Base-by-base conservation (phyloP, 2,888 invertebrate species). In the Aspidapion aeneum region DNA sequence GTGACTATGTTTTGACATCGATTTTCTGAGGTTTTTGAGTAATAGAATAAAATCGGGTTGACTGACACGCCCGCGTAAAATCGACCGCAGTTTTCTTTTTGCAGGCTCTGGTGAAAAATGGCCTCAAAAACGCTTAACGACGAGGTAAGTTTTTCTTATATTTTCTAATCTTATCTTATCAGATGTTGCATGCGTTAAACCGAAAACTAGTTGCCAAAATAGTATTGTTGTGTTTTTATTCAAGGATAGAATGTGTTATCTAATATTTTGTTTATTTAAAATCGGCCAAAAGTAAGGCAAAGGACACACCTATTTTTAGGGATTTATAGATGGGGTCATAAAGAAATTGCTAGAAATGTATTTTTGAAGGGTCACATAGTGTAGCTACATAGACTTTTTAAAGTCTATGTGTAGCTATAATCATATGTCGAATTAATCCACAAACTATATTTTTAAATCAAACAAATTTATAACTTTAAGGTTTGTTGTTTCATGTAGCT, bases 111-210 rank as follows among this genome's bases (percentile, higher is more conserved):
- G 65, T 64, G 62, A 63, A 67, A 65, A 66, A 78, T 78, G 78
- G 75, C 77, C 62, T 76, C 76, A 71, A 77, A 78, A 71, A 75
- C 75, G 70, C 72, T 79, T 67, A 77, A 75, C 70, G 78, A 78
- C 63, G 79, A 79, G 78, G 79, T 79, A 70, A 78, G 78, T 75
- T 52, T 52, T 18, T 18, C 7, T n/a, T 9, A 52, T 9, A 17
- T 5, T 52, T 35, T 35, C 35, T 7, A 3, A 3, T 7, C 5
- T 7, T 35, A 7, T 35, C 35, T 7, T 12, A 7, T 35, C 12
- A 7, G 3, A 35, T 35, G 12, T 35, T 35, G 35, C 35, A 35
- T 35, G 35, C 35, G 12, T 35, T 35, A 12, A 35, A 12, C 35
- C 35, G 35, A 7, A 35, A 35, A 35, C 12, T 35, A 35, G 35